Conservation (phyloP, 2,888 invertebrate genomes). For the Cremastinae sp. region DNA sequence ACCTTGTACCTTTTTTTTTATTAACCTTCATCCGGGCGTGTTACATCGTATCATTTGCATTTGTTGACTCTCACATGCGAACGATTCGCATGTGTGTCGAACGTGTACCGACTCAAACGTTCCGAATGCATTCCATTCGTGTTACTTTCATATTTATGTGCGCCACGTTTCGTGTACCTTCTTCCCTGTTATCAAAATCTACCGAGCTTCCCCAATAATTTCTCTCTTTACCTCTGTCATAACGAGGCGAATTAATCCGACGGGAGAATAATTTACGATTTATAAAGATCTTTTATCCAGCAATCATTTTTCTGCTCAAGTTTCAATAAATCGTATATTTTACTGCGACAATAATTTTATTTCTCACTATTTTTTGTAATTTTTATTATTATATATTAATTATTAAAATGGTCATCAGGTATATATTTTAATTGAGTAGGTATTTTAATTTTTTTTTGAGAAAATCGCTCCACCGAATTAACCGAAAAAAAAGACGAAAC, state of each 20-base stretch:
- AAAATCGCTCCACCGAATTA: constrained; percentile 30
- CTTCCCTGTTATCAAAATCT: too few species aligned
- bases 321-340: too few species aligned
- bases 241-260: too few species aligned
- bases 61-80: constrained; percentile 35
- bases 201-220: too few species aligned
- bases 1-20: constrained; percentile 34
- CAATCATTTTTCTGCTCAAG: too few species aligned
- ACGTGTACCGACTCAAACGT: constrained; percentile 17
- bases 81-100: constrained; percentile 1
- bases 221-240: too few species aligned
- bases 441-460: neutral
- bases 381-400: too few species aligned
- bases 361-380: neutral
- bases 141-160: constrained; percentile 41
- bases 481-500: constrained; percentile 27
- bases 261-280: neutral
- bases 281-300: too few species aligned
- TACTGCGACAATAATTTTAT: too few species aligned
- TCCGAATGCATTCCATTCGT: constrained; percentile 18
- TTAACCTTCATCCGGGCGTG: constrained; percentile 28
- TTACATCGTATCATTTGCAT: constrained; percentile 47
- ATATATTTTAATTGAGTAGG: neutral
- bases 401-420: too few species aligned
- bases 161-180: constrained; percentile 20